Evolutionary conservation across 2,797 vertebrate species (phyloP), one percentile per base, ranked within the genome.

Genomic region (Phalloptychus januarius): DNA sequence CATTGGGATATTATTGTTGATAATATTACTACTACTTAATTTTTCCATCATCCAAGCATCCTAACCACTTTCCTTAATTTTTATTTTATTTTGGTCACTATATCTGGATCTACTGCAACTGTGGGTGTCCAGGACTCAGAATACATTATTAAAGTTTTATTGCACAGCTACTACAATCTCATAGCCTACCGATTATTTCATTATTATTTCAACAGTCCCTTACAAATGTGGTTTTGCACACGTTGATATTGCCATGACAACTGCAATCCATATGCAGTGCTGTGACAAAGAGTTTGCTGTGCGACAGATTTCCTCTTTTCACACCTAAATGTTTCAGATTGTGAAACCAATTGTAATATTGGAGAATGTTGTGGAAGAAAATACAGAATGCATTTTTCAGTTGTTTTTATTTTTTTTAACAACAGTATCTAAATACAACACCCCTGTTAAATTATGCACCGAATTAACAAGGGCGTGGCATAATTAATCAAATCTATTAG

Each of bases 221-320:
- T 8, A 12, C 36, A 67, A 40, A 67, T 42, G 65, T 67, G 61
- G 33, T 69, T 69, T 23, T 12, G 40, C 38, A 28, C 54, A 69
- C 65, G 42, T 69, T 69, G 38, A n/a, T 42, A n/a, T 69, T 69
- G 38, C 36, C 63, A 40, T 67, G 63, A 67, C 38, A 42, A 42
- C 65, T 42, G 23, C 38, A 3, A 42, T 69, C 65, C 65, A 69
- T 40, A 69, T 69, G 11, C 33, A 38, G 58, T 36, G 23, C 63
- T 67, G 23, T 67, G 63, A 67, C 23, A 67, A 69, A 42, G 38
- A 42, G 36, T 67, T 33, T 61, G 16, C 33, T 23, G 11, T 42
- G 38, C 7, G 25, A 69, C 38, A 42, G 65, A 69, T 42, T 42
- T 69, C 38, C 2, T 25, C 38, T 42, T 42, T 69, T 69, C 23